Conservation (phyloP, 2,888 invertebrate species). For the Dexiosoma caninum region DNA sequence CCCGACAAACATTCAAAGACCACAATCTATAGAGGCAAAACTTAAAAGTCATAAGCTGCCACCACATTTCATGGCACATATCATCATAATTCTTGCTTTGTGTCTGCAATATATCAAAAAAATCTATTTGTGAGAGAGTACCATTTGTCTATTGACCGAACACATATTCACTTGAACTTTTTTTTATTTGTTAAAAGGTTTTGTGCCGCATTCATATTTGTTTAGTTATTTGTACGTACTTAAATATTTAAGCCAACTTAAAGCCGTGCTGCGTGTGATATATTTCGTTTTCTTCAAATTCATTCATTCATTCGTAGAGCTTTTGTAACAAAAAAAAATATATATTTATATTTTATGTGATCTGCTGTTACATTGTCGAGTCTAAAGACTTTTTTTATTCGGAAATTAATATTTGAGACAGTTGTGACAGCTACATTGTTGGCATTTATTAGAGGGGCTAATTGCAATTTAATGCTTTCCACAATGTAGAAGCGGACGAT, state of each 20-base stretch:
- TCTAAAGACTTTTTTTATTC: constrained; percentile 40
- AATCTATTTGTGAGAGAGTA: constrained; percentile 48
- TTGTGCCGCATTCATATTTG: constrained; percentile 16
- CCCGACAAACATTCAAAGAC: constrained; percentile 10
- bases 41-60: constrained; percentile 52
- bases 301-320: constrained; percentile 4
- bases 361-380: background rate
- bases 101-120: constrained; percentile 46
- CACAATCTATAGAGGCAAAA: constrained; percentile 37
- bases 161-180: background rate
- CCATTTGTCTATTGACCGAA: constrained; percentile 21
- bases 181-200: background rate
- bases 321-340: too few relatives aligned
- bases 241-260: constrained; percentile 38
- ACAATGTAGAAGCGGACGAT: constrained; percentile 15
- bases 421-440: constrained; percentile 55
- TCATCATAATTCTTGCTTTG: constrained; percentile 48
- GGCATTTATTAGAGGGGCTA: constrained; percentile 58
- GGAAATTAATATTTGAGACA: constrained; percentile 53
- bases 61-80: constrained; percentile 58
- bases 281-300: constrained; percentile 1
- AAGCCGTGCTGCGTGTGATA: constrained; percentile 26
- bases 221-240: constrained; percentile 43
- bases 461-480: constrained; percentile 52
- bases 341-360: constrained; percentile 23